Conservation (phyloP, 2,797 vertebrate species). For the Amazona ochrocephala region DNA sequence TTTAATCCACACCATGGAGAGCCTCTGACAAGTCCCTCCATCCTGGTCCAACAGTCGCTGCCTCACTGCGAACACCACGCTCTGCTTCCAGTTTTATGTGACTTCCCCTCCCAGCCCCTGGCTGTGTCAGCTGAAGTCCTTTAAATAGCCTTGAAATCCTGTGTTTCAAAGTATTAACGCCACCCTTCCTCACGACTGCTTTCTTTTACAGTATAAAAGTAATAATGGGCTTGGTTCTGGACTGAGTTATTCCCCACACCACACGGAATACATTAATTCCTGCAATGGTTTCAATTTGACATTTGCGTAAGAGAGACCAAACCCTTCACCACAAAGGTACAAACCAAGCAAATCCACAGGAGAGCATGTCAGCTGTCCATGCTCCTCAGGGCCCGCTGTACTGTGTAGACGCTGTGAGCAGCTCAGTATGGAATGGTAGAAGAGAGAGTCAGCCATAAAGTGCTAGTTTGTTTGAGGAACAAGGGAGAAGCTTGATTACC, state of each 20-base stretch:
- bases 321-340: background rate
- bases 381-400: background rate
- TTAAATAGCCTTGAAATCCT: background rate
- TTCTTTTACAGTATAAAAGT: background rate
- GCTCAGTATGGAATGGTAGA: background rate
- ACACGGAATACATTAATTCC: background rate
- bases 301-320: background rate
- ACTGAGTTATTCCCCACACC: background rate
- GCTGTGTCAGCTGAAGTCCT: constrained; percentile 1
- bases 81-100: background rate
- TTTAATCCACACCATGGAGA: background rate
- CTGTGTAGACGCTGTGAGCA: background rate
- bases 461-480: background rate
- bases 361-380: background rate
- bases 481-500: background rate
- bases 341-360: background rate
- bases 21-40: background rate
- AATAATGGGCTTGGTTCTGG: background rate
- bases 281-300: background rate
- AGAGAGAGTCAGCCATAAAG: background rate
- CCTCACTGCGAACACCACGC: background rate
- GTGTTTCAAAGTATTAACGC: background rate
- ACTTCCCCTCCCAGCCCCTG: background rate
- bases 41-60: background rate
- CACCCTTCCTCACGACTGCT: background rate